phyloP scores from a whole-genome alignment of 2,797 vertebrate species.

The Thamnophis elegans region DNA sequence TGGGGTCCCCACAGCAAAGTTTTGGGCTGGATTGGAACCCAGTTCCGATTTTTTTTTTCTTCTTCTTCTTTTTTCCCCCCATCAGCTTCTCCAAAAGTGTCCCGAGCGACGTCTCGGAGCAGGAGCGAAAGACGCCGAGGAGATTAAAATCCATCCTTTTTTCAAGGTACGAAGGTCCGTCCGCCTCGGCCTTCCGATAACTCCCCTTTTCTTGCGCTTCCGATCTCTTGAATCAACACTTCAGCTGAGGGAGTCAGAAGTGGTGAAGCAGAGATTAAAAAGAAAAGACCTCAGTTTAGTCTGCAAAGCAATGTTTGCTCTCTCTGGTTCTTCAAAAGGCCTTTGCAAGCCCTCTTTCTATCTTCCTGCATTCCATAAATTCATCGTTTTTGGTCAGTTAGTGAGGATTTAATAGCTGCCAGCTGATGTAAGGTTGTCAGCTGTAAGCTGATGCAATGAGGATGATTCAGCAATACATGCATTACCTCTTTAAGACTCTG shows the following conservation, averaged over 20 bases:
- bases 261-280: not conserved
- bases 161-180: conserved; percentile 77
- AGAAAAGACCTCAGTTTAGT: too few species aligned
- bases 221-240: not conserved
- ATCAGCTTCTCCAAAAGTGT: conserved; percentile 88
- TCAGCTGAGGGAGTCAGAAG: not conserved
- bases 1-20: too few species aligned
- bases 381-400: too few species aligned
- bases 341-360: too few species aligned
- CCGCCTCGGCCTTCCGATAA: not conserved
- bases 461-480: too few species aligned
- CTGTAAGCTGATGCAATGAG: too few species aligned
- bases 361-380: not conserved
- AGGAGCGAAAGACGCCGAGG: conserved; percentile 81
- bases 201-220: not conserved
- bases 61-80: not conserved
- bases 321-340: too few species aligned
- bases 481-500: too few species aligned
- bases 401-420: too few species aligned
- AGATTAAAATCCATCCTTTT: conserved; percentile 88
- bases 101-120: conserved; percentile 86
- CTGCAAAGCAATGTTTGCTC: too few species aligned
- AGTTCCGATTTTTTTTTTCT: not conserved
- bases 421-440: too few species aligned
- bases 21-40: not conserved